Conservation (phyloP, 2,113 vertebrate species). For the Pungitius pungitius region DNA sequence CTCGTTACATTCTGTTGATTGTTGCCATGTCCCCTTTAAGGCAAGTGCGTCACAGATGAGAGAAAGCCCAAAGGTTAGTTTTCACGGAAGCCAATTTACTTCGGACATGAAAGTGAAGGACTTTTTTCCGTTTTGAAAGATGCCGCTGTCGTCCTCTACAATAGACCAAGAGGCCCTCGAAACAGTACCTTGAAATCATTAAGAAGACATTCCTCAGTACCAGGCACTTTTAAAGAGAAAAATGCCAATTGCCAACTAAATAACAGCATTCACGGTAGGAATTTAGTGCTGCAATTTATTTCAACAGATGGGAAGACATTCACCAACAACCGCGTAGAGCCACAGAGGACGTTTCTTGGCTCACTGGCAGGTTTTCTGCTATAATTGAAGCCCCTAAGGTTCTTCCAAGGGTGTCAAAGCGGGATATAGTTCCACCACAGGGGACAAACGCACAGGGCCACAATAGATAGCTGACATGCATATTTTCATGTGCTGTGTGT, state of each 20-base stretch:
- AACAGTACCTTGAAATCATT: conserved; percentile 44
- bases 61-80: conserved; percentile 27
- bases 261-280: conserved; percentile 20
- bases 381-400: conserved; percentile 38
- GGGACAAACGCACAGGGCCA: conserved; percentile 1
- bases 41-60: conserved; percentile 10
- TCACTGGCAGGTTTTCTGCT: conserved; percentile 23
- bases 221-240: conserved; percentile 14
- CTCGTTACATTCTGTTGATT: background rate
- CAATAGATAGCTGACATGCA: conserved; percentile 15
- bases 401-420: conserved; percentile 27
- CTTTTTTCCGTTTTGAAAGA: conserved; percentile 33
- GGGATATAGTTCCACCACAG: conserved; percentile 26
- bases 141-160: conserved; percentile 22
- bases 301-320: conserved; percentile 35
- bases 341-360: conserved; percentile 12
- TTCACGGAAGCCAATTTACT: conserved; percentile 58
- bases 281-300: conserved; percentile 36
- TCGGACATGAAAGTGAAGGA: conserved; percentile 46
- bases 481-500: conserved; percentile 26
- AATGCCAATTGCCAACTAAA: conserved; percentile 30
- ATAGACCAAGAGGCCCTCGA: conserved; percentile 34
- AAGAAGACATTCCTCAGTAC: conserved; percentile 18
- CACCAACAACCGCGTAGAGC: conserved; percentile 17
- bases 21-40: conserved; percentile 24